Evolutionary conservation across 1,140 invertebrate species (phyloP), one percentile per base, ranked within the genome.

Genomic region (Drosophila sp.): DNA sequence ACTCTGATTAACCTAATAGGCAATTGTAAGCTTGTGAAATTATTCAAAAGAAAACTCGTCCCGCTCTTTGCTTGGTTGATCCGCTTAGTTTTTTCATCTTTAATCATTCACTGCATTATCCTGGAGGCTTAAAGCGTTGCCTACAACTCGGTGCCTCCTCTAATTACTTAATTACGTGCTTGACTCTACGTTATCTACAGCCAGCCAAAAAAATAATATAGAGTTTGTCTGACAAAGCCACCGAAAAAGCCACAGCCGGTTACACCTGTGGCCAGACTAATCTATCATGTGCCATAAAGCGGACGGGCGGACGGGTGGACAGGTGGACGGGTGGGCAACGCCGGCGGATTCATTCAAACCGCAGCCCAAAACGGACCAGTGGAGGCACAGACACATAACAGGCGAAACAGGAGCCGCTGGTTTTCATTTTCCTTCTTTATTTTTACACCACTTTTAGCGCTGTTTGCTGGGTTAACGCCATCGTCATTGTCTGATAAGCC

Each of bases 211-310:
- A 47, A 47, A 50, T 50, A 27, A 50, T 27, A 50, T 50, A n/a
- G 61, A 73, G 33, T 35, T 35, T 62, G 70, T 61, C 60, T 25
- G 58, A 41, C 67, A 71, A 64, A 86, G 60, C 65, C 70, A 68
- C 72, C 67, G 44, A 77, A 80, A 76, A 76, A 68, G 74, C 74
- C 74, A 63, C 74, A 66, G 64, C 54, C 69, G 79, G 64, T 64
- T 80, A 79, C 82, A 86, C 82, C 82, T 86, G 82, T 72, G 82
- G 76, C 79, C 79, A 72, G 84, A 87, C 82, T 86, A 86, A 86
- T 86, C 82, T 86, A 87, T 86, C 83, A 86, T 86, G 82, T 83
- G 82, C 79, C 83, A 83, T 86, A 86, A 86, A 85, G 83, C 83
- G 82, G 11, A 27, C 66, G 72, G 60, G 38, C 56, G 33, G 62